These are phyloP conservation scores for Panagrolaimus sp. DNA, from an alignment of 1,140 invertebrate species.

Conservation along the genomic window DNA sequence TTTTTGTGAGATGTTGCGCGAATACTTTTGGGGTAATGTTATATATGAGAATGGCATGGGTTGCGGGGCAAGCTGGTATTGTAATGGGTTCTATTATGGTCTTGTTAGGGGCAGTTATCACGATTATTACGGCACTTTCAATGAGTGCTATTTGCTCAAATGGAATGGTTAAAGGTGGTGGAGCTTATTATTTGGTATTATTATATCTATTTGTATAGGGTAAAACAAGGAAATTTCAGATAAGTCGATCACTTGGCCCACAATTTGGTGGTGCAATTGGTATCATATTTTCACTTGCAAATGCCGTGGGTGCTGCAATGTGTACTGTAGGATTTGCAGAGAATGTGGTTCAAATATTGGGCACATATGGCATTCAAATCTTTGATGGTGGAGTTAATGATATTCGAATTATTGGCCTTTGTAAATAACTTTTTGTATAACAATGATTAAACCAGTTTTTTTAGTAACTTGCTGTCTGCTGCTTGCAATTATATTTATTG, in stretches of 20 bases:
- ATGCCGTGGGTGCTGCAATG: conserved; percentile 89
- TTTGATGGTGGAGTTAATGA: conserved; percentile 62
- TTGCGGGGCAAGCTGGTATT: conserved; percentile 68
- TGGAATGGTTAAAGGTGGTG: conserved; percentile 95
- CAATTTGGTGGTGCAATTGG: conserved; percentile 96
- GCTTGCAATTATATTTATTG: conserved; percentile 50
- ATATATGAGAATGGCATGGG: conserved; percentile 65
- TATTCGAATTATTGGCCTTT: conserved; percentile 64
- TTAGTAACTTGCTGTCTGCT: conserved; percentile 48
- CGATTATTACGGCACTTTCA: conserved; percentile 85
- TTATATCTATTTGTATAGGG: too few species aligned
- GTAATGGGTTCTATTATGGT: conserved; percentile 67
- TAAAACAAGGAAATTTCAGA: too few species aligned
- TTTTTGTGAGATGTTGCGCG: conserved; percentile 66
- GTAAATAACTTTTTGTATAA: conserved; percentile 24
- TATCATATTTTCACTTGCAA: conserved; percentile 90
- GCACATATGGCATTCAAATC: conserved; percentile 42
- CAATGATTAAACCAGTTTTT: conserved; percentile 12
- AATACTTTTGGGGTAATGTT: conserved; percentile 68
- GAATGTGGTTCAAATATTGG: conserved; percentile 66
- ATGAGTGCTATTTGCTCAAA: conserved; percentile 96
- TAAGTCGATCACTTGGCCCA: conserved; percentile 77
- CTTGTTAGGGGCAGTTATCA: conserved; percentile 77
- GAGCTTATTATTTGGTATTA: conserved; percentile 57
- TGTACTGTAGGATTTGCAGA: conserved; percentile 98